These are phyloP conservation scores for Drosophila buzzatii DNA, from an alignment of 2,888 invertebrate species.

Conservation along the genomic window DNA sequence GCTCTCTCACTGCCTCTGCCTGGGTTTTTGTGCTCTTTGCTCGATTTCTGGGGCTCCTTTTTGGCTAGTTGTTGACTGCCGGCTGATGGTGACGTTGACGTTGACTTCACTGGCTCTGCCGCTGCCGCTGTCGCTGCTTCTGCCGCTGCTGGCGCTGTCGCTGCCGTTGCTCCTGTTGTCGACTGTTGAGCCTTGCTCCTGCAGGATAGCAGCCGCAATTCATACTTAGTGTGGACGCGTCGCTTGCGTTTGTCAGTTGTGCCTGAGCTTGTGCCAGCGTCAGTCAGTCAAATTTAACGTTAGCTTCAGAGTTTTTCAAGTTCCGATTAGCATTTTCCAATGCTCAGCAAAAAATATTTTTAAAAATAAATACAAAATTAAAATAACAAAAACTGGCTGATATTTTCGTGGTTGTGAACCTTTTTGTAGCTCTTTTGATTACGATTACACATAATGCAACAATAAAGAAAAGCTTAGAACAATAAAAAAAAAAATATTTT, in stretches of 20 bases:
- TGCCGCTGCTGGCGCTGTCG: constrained; percentile 19
- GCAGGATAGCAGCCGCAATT: constrained; percentile 61
- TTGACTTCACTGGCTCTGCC: constrained; percentile 25
- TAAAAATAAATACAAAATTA: neutral
- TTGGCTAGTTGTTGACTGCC: constrained; percentile 63
- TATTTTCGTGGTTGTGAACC: constrained; percentile 69
- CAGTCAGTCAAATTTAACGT: constrained; percentile 53
- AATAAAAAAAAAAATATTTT: constrained; percentile 38
- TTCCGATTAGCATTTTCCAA: constrained; percentile 33
- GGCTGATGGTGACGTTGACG: constrained; percentile 53
- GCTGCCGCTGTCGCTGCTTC: neutral
- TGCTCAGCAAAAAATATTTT: neutral
- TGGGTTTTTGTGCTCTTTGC: constrained; percentile 30
- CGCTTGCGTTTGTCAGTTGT: constrained; percentile 72
- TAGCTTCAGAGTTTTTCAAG: constrained; percentile 31
- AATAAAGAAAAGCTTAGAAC: constrained; percentile 7
- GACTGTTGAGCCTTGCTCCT: constrained; percentile 64
- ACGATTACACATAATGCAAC: constrained; percentile 19
- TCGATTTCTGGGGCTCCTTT: constrained; percentile 51
- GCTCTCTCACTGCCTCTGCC: constrained; percentile 37
- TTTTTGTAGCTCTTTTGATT: constrained; percentile 65
- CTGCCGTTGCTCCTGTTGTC: constrained; percentile 27
- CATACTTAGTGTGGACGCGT: constrained; percentile 65
- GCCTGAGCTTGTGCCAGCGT: constrained; percentile 73
- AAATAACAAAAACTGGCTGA: constrained; percentile 45